These are phyloP conservation scores for Lasioglossum lativentre DNA, from an alignment of 2,888 invertebrate species.

Conservation along the genomic window DNA sequence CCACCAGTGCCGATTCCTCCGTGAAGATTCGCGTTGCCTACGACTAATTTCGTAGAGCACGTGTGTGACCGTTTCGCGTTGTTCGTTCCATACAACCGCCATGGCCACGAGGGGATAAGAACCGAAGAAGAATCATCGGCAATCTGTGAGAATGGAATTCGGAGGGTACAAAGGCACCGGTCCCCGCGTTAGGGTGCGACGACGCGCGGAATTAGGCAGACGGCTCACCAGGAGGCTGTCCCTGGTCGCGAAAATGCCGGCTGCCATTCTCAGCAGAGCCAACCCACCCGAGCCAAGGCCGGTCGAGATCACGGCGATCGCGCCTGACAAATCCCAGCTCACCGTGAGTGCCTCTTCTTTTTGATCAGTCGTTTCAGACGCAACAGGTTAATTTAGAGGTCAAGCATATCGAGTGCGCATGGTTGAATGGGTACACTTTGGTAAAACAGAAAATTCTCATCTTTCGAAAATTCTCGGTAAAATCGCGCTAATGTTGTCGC, in stretches of 20 bases:
- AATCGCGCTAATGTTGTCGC: no score
- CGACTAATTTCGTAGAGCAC: conserved; percentile 28
- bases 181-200: conserved; percentile 78
- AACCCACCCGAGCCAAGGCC: conserved; percentile 84
- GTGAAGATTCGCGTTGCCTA: neutral
- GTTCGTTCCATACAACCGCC: conserved; percentile 18
- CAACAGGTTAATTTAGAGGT: no score
- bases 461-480: no score
- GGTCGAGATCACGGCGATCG: conserved; percentile 88
- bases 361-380: no score
- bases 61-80: conserved; percentile 44
- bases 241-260: conserved; percentile 87
- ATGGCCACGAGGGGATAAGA: conserved; percentile 51
- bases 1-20: neutral
- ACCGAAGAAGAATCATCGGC: conserved; percentile 30
- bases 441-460: no score
- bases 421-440: no score
- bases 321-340: conserved; percentile 88
- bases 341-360: conserved; percentile 85
- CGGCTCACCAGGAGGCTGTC: conserved; percentile 87
- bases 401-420: no score
- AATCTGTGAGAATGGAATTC: conserved; percentile 79
- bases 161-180: conserved; percentile 80
- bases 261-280: conserved; percentile 86
- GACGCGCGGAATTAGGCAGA: conserved; percentile 86